Base-by-base conservation (phyloP, 1,140 invertebrate species). In the Agraylea sexmaculata region DNA sequence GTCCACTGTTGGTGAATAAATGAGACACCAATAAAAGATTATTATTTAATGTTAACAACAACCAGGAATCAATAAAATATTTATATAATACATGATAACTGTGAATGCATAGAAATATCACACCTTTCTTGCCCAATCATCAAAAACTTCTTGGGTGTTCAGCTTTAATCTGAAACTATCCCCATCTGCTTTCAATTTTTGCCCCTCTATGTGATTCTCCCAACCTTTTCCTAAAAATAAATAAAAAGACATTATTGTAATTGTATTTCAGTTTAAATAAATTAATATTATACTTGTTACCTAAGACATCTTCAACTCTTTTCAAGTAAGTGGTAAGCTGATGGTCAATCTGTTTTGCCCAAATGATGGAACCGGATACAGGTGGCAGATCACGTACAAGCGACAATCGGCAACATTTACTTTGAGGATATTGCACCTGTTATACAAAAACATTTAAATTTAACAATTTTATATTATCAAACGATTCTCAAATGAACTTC, bases 141-240 rank as follows among this genome's bases (percentile, higher is more conserved):
- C 92, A 62, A 98, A 98, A 30, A 99, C 88, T 55, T 92, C 87
- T 57, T 90, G 82, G 4, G 94, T 97, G 51, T 94, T 92, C 2
- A 97, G 65, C 64, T 99, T 98, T 23, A 87, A 63, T 18, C 91
- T 78, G 62, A 99, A 99, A 62, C 90, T 96, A 52, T 99, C 95
- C 8, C 93, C 93, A 61, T 98, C 93, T 6, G 81, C 85, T 68
- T 99, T 99, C 28, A 99, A 65, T 59, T 97, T 95, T 58, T 97
- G 91, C 33, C 96, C 95, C 63, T 99, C 96, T 18, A 98, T 92
- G 60, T 99, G 93, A 54, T 91, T 94, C 61, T 97, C 93, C 96
- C 96, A 99, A 21, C 91, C 93, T 67, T 95, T 94, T 10, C 91
- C 80, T 81, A 32, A 32, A 53, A 52, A 50, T 46, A 42, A 53